phyloP scores from a whole-genome alignment of 2,888 invertebrate species.

The Eupithecia dodoneata region DNA sequence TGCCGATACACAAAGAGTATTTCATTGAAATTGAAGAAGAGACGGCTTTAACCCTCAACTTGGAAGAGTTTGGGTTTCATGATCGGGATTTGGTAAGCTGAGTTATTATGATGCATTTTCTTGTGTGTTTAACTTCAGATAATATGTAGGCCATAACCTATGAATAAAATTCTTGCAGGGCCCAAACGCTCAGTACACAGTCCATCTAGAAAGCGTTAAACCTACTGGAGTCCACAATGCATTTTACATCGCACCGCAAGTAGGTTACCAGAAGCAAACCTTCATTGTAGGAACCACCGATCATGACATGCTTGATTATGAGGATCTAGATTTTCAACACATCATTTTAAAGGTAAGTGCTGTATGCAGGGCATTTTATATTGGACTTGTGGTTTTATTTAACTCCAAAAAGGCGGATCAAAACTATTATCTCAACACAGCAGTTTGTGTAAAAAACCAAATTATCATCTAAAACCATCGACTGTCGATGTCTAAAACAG shows the following conservation, averaged over 20 bases:
- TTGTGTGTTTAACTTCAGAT: not conserved
- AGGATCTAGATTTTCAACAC: conserved; percentile 77
- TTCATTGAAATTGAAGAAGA: conserved; percentile 79
- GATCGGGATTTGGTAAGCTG: conserved; percentile 79
- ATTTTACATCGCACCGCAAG: conserved; percentile 85
- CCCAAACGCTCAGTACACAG: conserved; percentile 83
- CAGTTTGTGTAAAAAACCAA: not conserved
- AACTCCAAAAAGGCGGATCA: not conserved
- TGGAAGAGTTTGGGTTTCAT: conserved; percentile 80
- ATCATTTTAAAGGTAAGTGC: conserved; percentile 64
- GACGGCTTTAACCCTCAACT: conserved; percentile 75
- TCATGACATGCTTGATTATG: conserved; percentile 84
- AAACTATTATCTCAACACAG: not conserved
- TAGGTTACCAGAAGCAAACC: conserved; percentile 84
- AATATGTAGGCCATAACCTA: not conserved
- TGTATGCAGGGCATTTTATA: not conserved
- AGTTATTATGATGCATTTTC: not conserved
- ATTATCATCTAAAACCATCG: not conserved
- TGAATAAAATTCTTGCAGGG: conserved; percentile 67
- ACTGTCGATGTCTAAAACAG: too few species aligned
- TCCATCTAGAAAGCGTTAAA: conserved; percentile 66
- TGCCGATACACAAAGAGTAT: conserved; percentile 67
- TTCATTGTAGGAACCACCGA: conserved; percentile 84
- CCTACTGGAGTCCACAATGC: conserved; percentile 73
- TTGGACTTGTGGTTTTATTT: not conserved